Evolutionary conservation across 2,888 invertebrate genomes (phyloP).

Genomic region (Pollenia amentaria): DNA sequence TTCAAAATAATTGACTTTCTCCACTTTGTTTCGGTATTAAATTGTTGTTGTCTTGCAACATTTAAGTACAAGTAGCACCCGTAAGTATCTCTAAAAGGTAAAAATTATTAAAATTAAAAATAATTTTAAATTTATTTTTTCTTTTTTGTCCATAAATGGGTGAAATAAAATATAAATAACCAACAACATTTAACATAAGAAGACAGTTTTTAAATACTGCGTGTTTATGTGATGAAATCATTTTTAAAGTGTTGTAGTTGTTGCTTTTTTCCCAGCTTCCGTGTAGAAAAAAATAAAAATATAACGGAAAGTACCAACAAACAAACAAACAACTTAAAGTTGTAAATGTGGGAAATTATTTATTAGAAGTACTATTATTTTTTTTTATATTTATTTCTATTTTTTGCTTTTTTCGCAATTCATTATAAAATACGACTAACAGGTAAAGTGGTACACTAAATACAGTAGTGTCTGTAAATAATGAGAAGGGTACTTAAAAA

Average conservation of each 20-base stretch:
- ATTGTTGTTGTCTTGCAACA: neutral
- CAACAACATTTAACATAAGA: conserved; percentile 39
- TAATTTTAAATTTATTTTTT: conserved; percentile 58
- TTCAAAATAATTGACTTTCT: conserved; percentile 47
- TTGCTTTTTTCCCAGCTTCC: conserved; percentile 65
- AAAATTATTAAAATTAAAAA: conserved; percentile 56
- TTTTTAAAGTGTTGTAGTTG: conserved; percentile 22
- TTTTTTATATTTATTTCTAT: conserved; percentile 30
- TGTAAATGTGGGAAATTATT: conserved; percentile 73
- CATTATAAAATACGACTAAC: conserved; percentile 50
- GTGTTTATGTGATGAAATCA: conserved; percentile 66
- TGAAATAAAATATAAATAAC: conserved; percentile 4
- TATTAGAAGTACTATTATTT: conserved; percentile 60
- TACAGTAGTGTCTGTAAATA: neutral
- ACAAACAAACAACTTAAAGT: conserved; percentile 25
- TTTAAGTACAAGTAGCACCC: neutral
- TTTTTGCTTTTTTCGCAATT: conserved; percentile 48
- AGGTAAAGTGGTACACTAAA: conserved; percentile 1
- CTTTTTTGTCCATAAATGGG: conserved; percentile 16
- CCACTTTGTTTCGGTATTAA: neutral
- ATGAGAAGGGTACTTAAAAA: neutral
- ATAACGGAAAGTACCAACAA: conserved; percentile 22
- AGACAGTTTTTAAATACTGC: conserved; percentile 63
- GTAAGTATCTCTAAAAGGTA: conserved; percentile 11
- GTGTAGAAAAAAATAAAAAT: conserved; percentile 46